Percentiles rank a stretch among this genome's conserved stretches.
phyloP scores from a whole-genome alignment of 2,888 invertebrate genomes.

The Muschampia plurimacula region DNA sequence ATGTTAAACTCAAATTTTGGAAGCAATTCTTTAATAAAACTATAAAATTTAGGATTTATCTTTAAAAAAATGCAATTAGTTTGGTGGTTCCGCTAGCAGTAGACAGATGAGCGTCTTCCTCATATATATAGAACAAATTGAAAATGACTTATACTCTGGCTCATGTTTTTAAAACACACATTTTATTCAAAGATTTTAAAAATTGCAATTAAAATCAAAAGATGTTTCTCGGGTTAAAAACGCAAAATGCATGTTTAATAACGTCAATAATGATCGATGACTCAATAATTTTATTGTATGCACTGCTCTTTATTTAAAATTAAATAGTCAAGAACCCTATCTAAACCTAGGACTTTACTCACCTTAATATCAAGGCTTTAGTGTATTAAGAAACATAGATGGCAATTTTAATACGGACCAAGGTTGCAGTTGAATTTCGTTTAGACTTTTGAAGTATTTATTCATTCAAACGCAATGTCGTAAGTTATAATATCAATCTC shows the following conservation, averaged over 20 bases:
- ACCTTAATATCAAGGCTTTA: slow-evolving; percentile 67
- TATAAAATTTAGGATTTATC: too few relatives aligned
- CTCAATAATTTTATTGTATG: not conserved
- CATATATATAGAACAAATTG: too few relatives aligned
- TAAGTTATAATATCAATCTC: not conserved
- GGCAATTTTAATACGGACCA: slow-evolving; percentile 55
- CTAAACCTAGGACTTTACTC: slow-evolving; percentile 54
- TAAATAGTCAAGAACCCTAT: slow-evolving; percentile 58
- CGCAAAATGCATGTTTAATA: slow-evolving; percentile 11
- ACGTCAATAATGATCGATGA: slow-evolving; percentile 22
- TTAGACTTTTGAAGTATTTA: slow-evolving; percentile 43
- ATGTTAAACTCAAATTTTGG: too few relatives aligned
- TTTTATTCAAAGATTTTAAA: too few relatives aligned
- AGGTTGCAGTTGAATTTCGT: slow-evolving; percentile 50
- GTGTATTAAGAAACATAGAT: slow-evolving; percentile 58
- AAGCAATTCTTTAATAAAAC: too few relatives aligned
- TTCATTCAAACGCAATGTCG: not conserved
- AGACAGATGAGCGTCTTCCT: too few relatives aligned
- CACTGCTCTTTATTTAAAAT: slow-evolving; percentile 33
- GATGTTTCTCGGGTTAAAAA: not conserved
- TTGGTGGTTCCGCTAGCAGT: too few relatives aligned
- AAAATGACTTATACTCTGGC: too few relatives aligned
- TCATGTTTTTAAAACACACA: too few relatives aligned
- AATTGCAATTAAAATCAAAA: not conserved
- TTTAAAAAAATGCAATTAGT: too few relatives aligned